These are phyloP conservation scores for Tachina lurida DNA, from an alignment of 2,888 invertebrate genomes.

Conservation along the genomic window DNA sequence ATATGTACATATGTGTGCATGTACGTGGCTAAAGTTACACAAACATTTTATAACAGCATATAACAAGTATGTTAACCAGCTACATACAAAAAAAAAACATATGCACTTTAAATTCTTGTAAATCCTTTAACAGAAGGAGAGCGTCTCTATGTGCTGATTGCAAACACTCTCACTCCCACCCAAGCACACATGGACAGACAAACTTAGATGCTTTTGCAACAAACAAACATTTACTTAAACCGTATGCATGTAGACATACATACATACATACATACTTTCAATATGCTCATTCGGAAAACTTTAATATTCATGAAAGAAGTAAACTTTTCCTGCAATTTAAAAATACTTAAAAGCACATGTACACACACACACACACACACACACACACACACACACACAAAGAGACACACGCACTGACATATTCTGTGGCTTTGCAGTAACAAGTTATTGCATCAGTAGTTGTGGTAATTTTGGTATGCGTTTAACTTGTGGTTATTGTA, in stretches of 20 bases:
- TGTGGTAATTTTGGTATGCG: slow-evolving; percentile 64
- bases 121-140: slow-evolving; percentile 23
- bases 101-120: slow-evolving; percentile 38
- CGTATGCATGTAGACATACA: background rate
- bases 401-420: background rate
- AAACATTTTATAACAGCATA: slow-evolving; percentile 54
- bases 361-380: slow-evolving; percentile 8
- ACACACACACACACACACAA: background rate
- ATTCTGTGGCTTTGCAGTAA: slow-evolving; percentile 45
- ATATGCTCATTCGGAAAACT: slow-evolving; percentile 16
- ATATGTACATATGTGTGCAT: background rate
- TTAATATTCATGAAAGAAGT: slow-evolving; percentile 38
- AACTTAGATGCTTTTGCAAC: slow-evolving; percentile 4
- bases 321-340: slow-evolving; percentile 39
- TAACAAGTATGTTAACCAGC: slow-evolving; percentile 57
- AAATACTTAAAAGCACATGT: background rate
- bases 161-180: background rate
- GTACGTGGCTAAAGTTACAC: background rate
- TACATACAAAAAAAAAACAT: slow-evolving; percentile 22
- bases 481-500: slow-evolving; percentile 59
- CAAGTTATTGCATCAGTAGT: slow-evolving; percentile 56
- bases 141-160: background rate
- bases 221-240: slow-evolving; percentile 36
- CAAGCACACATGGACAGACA: background rate
- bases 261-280: too few species aligned